Evolutionary conservation across 2,888 invertebrate genomes (phyloP).

Genomic region (Byasa hedistus): DNA sequence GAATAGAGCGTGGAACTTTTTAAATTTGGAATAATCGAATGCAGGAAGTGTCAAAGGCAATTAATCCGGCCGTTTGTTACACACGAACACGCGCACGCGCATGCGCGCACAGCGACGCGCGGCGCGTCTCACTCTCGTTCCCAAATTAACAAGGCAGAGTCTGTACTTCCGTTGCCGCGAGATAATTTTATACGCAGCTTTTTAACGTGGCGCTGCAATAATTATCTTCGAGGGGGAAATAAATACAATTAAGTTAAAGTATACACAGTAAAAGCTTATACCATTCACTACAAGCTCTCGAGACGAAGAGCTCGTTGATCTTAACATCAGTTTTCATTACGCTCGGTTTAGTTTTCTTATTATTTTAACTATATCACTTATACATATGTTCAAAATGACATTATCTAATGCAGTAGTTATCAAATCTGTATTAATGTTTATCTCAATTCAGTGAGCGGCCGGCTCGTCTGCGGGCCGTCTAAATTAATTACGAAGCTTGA

Average conservation of each 20-base stretch:
- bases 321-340: too few relatives aligned
- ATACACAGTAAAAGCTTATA: too few relatives aligned
- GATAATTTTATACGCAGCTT: conserved; percentile 22
- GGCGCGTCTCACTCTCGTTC: conserved; percentile 42
- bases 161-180: conserved; percentile 27
- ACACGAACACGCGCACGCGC: conserved; percentile 36
- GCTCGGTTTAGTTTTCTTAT: too few relatives aligned
- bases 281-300: too few relatives aligned
- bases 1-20: conserved; percentile 26
- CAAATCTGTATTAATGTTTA: too few relatives aligned
- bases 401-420: too few relatives aligned
- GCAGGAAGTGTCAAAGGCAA: conserved; percentile 55
- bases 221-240: conserved; percentile 11
- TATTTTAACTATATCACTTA: too few relatives aligned
- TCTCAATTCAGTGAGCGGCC: conserved; percentile 30
- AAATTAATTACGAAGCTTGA: conserved; percentile 72
- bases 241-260: too few relatives aligned
- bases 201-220: conserved; percentile 14
- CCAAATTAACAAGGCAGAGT: conserved; percentile 36
- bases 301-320: too few relatives aligned
- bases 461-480: conserved; percentile 66
- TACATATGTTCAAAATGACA: too few relatives aligned
- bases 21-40: conserved; percentile 32
- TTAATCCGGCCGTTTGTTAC: conserved; percentile 52
- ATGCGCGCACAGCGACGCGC: too few relatives aligned